Evolutionary conservation across 2,888 invertebrate species (phyloP), one percentile per base, ranked within the genome.

Genomic region (Carcina quercana): DNA sequence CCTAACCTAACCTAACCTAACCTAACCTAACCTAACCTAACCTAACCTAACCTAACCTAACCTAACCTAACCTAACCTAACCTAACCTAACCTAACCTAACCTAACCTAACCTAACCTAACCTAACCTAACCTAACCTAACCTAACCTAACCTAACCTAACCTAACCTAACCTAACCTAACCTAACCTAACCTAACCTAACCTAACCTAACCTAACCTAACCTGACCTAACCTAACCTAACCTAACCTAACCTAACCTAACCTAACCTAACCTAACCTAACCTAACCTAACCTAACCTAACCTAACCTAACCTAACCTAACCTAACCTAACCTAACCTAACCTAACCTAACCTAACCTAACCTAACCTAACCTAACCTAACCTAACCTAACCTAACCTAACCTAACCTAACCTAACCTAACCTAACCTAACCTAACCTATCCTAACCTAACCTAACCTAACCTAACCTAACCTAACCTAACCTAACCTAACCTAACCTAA

Each of bases 101-200:
- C 34, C 34, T 37, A 37, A 37, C 37, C 34, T 34, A 38, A 38
- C 32, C 35, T 35, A 35, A 35, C 39, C 35, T 30, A 38, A 38
- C 32, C 35, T 38, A 38, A 38, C 38, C 38, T 38, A 38, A 38
- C 38, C 34, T 34, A 37, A 37, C 24, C 32, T 32, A 32, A 32
- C 29, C 31, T 27, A 31, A 27, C 27, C 30, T 35, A 31, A 35
- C 35, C 31, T 28, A 31, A 27, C 30, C 31, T 28, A 24, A 34
- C 28, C 28, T 28, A 29, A 34, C 19, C 24, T 28, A 22, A n/a
- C 17, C 19, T 24, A 14, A 28, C 34, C 34, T 29, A 28, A 21
- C 28, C 22, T 20, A 21, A 33, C 15, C 21, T 13, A 28, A 20
- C 28, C 28, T 28, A 21, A 28, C 28, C 21, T 28, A 22, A 21